phyloP scores from a whole-genome alignment of 2,797 vertebrate genomes.

The Hydrolagus colliei region DNA sequence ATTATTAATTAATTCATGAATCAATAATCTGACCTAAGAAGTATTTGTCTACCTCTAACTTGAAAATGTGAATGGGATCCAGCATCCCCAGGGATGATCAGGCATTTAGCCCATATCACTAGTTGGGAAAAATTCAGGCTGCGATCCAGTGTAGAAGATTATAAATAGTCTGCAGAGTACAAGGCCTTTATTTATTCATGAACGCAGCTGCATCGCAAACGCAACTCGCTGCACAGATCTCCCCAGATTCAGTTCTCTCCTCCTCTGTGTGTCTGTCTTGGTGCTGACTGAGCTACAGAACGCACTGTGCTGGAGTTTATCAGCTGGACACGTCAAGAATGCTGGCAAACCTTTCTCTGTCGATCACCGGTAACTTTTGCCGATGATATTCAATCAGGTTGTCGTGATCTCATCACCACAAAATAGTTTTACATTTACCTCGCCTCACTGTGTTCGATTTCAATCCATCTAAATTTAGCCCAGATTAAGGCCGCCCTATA shows the following conservation, averaged over 20 bases:
- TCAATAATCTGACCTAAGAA: background rate
- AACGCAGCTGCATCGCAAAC: constrained; percentile 43
- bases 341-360: background rate
- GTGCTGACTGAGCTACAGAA: constrained; percentile 7
- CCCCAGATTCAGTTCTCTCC: constrained; percentile 33
- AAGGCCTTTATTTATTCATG: constrained; percentile 44
- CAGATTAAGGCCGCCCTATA: background rate
- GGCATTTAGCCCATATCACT: background rate
- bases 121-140: too few species aligned
- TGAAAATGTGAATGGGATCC: background rate
- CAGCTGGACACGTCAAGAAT: background rate
- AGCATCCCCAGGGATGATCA: background rate
- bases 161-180: background rate
- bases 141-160: background rate
- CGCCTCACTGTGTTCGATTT: too few species aligned
- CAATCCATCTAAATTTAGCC: background rate
- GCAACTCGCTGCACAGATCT: constrained; percentile 39
- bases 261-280: constrained; percentile 18
- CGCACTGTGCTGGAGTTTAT: background rate
- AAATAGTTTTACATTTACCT: background rate
- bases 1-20: background rate
- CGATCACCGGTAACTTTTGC: background rate
- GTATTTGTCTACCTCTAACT: background rate
- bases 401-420: background rate
- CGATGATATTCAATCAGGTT: background rate